These are phyloP conservation scores for Catocala sponsa DNA, from an alignment of 2,888 invertebrate genomes.

Conservation along the genomic window DNA sequence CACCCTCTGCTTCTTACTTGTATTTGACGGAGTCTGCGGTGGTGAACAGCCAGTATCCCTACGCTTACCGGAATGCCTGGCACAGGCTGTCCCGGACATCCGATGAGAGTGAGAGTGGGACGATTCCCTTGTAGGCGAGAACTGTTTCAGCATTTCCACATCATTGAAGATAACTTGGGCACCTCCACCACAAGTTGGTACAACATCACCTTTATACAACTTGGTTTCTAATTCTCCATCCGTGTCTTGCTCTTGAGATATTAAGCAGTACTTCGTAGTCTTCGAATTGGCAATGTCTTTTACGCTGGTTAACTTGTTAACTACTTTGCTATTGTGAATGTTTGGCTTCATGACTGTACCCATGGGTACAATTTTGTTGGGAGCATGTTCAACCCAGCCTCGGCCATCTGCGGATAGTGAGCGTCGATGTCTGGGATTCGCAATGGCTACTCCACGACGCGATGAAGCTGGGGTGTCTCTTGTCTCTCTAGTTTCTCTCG, in stretches of 20 bases:
- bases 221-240: slow-evolving; percentile 98
- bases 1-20: slow-evolving; percentile 80
- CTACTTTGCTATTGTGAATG: slow-evolving; percentile 93
- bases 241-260: slow-evolving; percentile 96
- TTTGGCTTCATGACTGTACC: slow-evolving; percentile 97
- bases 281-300: slow-evolving; percentile 92
- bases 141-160: slow-evolving; percentile 95
- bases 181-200: slow-evolving; percentile 98
- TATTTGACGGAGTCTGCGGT: slow-evolving; percentile 80
- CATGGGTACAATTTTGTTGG: slow-evolving; percentile 92
- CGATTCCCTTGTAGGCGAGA: slow-evolving; percentile 89
- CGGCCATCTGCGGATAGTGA: slow-evolving; percentile 93
- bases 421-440: slow-evolving; percentile 92
- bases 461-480: slow-evolving; percentile 74
- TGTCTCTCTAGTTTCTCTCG: slow-evolving; percentile 60
- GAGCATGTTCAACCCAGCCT: slow-evolving; percentile 96
- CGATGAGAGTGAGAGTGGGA: slow-evolving; percentile 55
- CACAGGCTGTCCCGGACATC: slow-evolving; percentile 66
- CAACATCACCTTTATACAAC: slow-evolving; percentile 97
- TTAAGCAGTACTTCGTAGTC: slow-evolving; percentile 96
- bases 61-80: slow-evolving; percentile 79
- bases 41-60: slow-evolving; percentile 77
- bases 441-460: slow-evolving; percentile 89
- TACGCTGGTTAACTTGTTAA: slow-evolving; percentile 93
- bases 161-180: slow-evolving; percentile 98